Percentiles rank a stretch among this genome's conserved stretches.
Evolutionary conservation across 1,140 invertebrate species (phyloP).

Genomic region (Ditylenchus dipsaci): DNA sequence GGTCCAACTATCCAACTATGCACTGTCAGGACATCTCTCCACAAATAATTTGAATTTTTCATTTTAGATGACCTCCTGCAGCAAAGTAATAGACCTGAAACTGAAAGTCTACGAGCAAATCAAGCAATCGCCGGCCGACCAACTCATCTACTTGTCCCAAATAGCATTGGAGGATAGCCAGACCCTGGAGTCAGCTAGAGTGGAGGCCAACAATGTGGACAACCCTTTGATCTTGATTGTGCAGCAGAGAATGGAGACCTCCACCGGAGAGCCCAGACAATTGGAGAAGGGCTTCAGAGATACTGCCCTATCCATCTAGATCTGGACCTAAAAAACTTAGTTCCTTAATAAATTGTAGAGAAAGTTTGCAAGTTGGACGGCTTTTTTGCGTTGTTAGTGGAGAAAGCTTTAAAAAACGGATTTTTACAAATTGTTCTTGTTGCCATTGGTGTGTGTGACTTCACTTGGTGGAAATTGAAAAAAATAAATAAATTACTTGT

Average conservation of each 20-base stretch:
- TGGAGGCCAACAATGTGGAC: slow-evolving; percentile 22
- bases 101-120: slow-evolving; percentile 25
- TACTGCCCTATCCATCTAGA: no score
- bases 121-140: slow-evolving; percentile 35
- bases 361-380: no score
- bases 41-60: neutral
- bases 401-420: no score
- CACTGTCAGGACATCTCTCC: no score
- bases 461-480: no score
- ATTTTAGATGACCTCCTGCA: slow-evolving; percentile 37
- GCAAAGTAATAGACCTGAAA: slow-evolving; percentile 31
- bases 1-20: no score
- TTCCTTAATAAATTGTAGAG: no score
- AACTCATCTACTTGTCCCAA: slow-evolving; percentile 32
- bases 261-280: neutral
- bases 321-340: no score
- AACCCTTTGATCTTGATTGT: slow-evolving; percentile 37
- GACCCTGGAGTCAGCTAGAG: slow-evolving; percentile 21
- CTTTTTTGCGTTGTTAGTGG: no score
- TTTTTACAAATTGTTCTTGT: no score
- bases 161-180: slow-evolving; percentile 23
- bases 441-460: no score
- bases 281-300: slow-evolving; percentile 22
- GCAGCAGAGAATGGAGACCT: slow-evolving; percentile 30
- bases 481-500: no score